phyloP scores from a whole-genome alignment of 2,888 invertebrate species.

The Spisula solida region DNA sequence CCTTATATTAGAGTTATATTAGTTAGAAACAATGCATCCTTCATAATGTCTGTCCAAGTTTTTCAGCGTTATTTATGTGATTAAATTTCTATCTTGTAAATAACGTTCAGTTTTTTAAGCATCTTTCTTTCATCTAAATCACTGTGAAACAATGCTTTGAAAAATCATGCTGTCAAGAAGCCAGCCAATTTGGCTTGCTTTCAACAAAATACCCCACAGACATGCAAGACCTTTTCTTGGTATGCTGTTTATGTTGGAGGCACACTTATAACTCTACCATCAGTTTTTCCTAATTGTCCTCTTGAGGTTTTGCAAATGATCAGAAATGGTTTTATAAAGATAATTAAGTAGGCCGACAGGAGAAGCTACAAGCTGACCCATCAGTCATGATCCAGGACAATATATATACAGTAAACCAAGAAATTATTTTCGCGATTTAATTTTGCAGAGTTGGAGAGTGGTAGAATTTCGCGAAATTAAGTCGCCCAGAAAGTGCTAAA shows the following conservation, averaged over 20 bases:
- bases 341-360: not conserved
- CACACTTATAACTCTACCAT: not conserved
- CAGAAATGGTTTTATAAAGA: not conserved
- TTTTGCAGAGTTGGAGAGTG: too few relatives aligned
- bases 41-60: not conserved
- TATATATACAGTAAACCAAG: too few relatives aligned
- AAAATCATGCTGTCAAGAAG: conserved; percentile 3
- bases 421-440: too few relatives aligned
- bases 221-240: conserved; percentile 2
- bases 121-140: not conserved
- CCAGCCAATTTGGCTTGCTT: not conserved
- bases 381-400: not conserved
- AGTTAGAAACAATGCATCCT: not conserved
- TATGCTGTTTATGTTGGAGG: not conserved
- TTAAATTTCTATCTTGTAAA: conserved; percentile 14
- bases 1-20: not conserved
- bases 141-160: not conserved
- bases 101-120: not conserved
- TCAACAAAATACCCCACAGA: not conserved
- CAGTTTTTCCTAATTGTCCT: not conserved
- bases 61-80: conserved; percentile 20
- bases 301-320: not conserved
- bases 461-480: too few relatives aligned
- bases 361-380: not conserved
- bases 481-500: too few relatives aligned